These are phyloP conservation scores for Symphodus melops DNA, from an alignment of 2,113 vertebrate genomes.

Conservation along the genomic window DNA sequence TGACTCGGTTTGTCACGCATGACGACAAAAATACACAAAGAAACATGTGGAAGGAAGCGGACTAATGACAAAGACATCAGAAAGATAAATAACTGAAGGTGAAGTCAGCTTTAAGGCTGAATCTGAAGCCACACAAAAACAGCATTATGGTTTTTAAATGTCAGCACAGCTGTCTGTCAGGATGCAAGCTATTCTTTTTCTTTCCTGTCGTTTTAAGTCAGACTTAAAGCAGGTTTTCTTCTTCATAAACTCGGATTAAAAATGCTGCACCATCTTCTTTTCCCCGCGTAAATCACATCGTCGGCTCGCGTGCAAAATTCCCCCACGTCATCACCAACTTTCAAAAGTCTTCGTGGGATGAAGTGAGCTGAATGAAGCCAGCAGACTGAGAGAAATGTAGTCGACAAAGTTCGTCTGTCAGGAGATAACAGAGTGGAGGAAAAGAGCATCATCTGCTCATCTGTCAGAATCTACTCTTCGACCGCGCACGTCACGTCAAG, in stretches of 20 bases:
- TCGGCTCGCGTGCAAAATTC: too few relatives aligned
- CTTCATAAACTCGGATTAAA: background rate
- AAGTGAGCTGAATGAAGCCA: slow-evolving; percentile 1
- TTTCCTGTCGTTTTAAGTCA: too few relatives aligned
- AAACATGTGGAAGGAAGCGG: too few relatives aligned
- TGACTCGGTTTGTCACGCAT: slow-evolving; percentile 1
- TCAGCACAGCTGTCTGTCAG: slow-evolving; percentile 1
- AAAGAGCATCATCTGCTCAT: slow-evolving; percentile 12
- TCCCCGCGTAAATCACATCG: too few relatives aligned
- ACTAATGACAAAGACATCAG: too few relatives aligned
- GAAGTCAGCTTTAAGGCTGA: background rate
- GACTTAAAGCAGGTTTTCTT: background rate
- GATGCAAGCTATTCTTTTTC: too few relatives aligned
- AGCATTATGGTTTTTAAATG: background rate
- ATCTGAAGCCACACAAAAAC: background rate
- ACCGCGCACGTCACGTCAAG: background rate
- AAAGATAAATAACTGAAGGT: too few relatives aligned
- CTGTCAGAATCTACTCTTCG: background rate
- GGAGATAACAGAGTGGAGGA: slow-evolving; percentile 3
- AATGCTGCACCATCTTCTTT: too few relatives aligned
- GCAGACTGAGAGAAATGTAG: slow-evolving; percentile 7
- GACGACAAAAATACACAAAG: too few relatives aligned
- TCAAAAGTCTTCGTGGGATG: background rate
- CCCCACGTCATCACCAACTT: too few relatives aligned
- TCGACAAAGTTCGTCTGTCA: slow-evolving; percentile 12